Evolutionary conservation across 2,888 invertebrate genomes (phyloP).

Genomic region (Erebia ligea): DNA sequence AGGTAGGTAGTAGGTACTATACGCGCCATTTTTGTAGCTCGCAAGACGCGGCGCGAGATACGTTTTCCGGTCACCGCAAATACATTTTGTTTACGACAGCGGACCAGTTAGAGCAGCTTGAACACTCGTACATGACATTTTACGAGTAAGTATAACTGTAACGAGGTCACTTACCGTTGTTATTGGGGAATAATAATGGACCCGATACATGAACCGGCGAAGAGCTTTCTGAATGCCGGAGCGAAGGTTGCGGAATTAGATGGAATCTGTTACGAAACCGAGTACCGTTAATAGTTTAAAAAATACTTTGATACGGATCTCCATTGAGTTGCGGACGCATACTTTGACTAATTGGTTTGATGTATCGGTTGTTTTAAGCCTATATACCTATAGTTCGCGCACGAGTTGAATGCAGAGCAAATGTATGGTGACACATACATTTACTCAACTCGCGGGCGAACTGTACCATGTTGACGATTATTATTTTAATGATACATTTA

Average conservation of each 20-base stretch:
- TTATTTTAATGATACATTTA: conserved; percentile 17
- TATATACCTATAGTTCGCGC: too few relatives aligned
- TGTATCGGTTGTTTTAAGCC: conserved; percentile 24
- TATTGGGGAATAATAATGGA: conserved; percentile 65
- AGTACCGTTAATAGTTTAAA: conserved; percentile 34
- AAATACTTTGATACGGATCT: conserved; percentile 35
- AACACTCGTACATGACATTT: conserved; percentile 73
- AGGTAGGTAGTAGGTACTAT: background rate
- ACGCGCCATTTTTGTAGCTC: conserved; percentile 14
- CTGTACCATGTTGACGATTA: conserved; percentile 9
- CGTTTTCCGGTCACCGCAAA: conserved; percentile 44
- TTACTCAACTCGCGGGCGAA: too few relatives aligned
- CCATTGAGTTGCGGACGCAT: conserved; percentile 28
- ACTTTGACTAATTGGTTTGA: conserved; percentile 35
- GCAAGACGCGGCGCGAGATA: conserved; percentile 30
- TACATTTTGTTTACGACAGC: conserved; percentile 44
- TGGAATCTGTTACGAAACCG: conserved; percentile 36
- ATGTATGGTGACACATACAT: too few relatives aligned
- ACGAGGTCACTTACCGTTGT: conserved; percentile 74
- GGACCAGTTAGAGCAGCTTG: conserved; percentile 61
- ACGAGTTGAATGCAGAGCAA: too few relatives aligned
- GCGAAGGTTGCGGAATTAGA: conserved; percentile 56
- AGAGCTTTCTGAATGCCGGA: conserved; percentile 58
- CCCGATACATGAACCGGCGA: conserved; percentile 30
- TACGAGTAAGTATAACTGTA: conserved; percentile 65